A percentile compares a stretch with the other conserved stretches of the same genome.
Conservation (phyloP, 2,113 vertebrate species). For the Myotis davidii region DNA sequence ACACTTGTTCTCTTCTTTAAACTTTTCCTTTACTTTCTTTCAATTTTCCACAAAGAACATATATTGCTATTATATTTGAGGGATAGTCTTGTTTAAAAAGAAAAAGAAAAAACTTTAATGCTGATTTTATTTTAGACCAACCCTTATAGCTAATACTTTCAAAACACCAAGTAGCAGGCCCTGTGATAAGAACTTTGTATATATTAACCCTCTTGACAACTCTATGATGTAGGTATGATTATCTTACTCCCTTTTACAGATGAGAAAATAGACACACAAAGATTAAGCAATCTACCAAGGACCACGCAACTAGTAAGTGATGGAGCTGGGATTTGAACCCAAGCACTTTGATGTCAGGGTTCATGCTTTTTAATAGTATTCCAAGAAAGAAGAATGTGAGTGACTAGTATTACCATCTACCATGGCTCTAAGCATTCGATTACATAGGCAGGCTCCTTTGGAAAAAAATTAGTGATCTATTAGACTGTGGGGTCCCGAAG, state of each 20-base stretch:
- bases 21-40: background rate
- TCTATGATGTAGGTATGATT: background rate
- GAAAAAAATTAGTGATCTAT: background rate
- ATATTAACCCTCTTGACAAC: background rate
- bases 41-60: background rate
- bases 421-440: background rate
- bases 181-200: constrained; percentile 4
- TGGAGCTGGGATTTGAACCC: background rate
- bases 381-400: background rate
- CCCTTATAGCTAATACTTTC: background rate
- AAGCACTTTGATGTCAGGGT: background rate
- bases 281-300: background rate
- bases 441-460: background rate
- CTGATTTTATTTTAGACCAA: constrained; percentile 47
- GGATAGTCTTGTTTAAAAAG: constrained; percentile 13
- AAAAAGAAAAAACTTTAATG: constrained; percentile 17
- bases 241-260: background rate
- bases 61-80: background rate
- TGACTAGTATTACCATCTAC: background rate
- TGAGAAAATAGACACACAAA: background rate
- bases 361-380: constrained; percentile 49
- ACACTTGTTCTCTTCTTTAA: constrained; percentile 27
- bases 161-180: background rate
- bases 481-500: background rate
- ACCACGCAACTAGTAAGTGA: background rate